phyloP scores from a whole-genome alignment of 2,888 invertebrate species.

The Calliopum simillimum region DNA sequence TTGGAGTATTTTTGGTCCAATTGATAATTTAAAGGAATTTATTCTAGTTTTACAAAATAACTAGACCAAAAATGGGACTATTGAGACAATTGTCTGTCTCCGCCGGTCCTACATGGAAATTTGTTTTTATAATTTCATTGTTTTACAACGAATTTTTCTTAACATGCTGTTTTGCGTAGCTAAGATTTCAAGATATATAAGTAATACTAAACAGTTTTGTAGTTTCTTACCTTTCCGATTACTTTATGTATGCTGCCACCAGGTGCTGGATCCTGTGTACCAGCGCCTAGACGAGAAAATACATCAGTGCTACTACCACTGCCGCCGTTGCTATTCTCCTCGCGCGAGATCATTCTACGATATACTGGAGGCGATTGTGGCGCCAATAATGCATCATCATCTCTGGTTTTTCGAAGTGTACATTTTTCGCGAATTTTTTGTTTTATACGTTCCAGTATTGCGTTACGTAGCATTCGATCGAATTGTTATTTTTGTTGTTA shows the following conservation, averaged over 20 bases:
- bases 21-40: no score
- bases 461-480: slow-evolving; percentile 14
- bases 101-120: no score
- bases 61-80: no score
- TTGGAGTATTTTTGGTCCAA: no score
- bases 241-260: slow-evolving; percentile 59
- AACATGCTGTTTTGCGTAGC: no score
- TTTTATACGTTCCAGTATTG: no score
- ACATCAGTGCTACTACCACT: slow-evolving; percentile 51
- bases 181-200: neutral
- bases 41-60: no score
- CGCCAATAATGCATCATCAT: slow-evolving; percentile 44
- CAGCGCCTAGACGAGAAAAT: slow-evolving; percentile 58
- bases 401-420: slow-evolving; percentile 29
- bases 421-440: no score
- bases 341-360: slow-evolving; percentile 55
- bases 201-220: neutral
- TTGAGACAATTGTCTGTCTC: no score
- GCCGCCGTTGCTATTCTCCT: slow-evolving; percentile 50
- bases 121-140: no score
- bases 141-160: no score
- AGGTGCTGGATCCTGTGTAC: slow-evolving; percentile 55
- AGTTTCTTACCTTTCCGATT: slow-evolving; percentile 52
- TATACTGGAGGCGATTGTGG: slow-evolving; percentile 52
- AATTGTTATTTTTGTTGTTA: slow-evolving; percentile 34